A percentile compares a stretch with the other conserved stretches of the same genome.
phyloP scores from a whole-genome alignment of 2,888 invertebrate species.

The Beris morrisii region DNA sequence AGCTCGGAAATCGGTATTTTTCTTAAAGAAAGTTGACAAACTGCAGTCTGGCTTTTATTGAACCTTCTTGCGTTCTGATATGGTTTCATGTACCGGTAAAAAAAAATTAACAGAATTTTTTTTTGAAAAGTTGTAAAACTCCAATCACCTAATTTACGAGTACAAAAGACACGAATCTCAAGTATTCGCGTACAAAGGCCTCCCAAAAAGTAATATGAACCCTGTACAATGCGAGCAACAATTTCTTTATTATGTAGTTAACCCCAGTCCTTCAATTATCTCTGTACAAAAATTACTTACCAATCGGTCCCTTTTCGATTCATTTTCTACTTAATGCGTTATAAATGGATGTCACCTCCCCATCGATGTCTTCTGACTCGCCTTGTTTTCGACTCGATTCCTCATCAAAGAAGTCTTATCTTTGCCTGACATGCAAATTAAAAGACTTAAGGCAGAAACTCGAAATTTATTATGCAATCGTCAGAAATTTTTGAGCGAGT shows the following conservation, averaged over 20 bases:
- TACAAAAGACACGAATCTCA: neutral
- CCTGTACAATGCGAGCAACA: too few relatives aligned
- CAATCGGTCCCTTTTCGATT: neutral
- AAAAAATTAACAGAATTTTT: neutral
- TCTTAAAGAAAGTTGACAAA: neutral
- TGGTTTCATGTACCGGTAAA: neutral
- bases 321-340: neutral
- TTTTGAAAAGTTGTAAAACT: neutral
- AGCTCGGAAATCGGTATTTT: neutral
- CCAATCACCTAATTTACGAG: neutral
- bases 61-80: neutral
- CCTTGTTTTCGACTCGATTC: too few relatives aligned
- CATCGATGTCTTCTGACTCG: neutral
- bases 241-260: neutral
- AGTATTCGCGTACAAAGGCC: too few relatives aligned
- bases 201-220: too few relatives aligned
- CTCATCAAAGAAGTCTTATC: neutral
- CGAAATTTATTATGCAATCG: slow-evolving; percentile 1
- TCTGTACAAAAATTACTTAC: neutral
- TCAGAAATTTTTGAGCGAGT: too few relatives aligned
- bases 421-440: slow-evolving; percentile 7
- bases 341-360: neutral
- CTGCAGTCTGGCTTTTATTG: neutral
- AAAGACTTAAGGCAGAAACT: slow-evolving; percentile 26
- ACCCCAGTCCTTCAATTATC: neutral